Evolutionary conservation across 2,797 vertebrate genomes (phyloP), one percentile per base, ranked within the genome.

Genomic region (Carapus acus): DNA sequence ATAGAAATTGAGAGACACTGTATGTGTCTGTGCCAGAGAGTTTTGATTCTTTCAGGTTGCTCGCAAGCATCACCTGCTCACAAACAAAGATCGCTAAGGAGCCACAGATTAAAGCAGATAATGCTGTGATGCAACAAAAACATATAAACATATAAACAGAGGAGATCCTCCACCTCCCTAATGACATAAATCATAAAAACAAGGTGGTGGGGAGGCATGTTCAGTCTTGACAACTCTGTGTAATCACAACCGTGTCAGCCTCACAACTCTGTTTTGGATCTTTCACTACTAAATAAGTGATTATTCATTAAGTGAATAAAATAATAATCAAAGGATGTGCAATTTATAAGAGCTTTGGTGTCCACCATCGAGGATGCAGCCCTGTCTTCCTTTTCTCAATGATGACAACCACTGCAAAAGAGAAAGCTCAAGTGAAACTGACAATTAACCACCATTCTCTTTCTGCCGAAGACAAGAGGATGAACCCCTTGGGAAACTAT

Each of bases 381-480:
- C 15, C 7, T 22, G 18, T 6, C 18, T 38, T 31, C 54, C 15
- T 27, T 31, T 3, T 43, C 17, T 2, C 19, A 20, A 2, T 22
- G 19, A 42, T 50, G 13, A 15, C 37, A 33, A 16, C 7, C 40
- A 31, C 6, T 3, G 21, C 34, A 6, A 18, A 51, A 66, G 7
- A 41, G 23, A 14, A 7, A 22, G 34, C 21, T 19, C 15, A 47
- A 43, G 27, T 20, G 14, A 8, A 40, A 16, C n/a, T 54, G 17
- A 36, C 18, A 52, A 12, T 37, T 4, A 4, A 27, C 24, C 5
- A 4, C 24, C 5, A 27, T 4, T 9, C 24, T 21, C 34, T 60
- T 46, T 49, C 48, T 45, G 58, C 44, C 43, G 29, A 13, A 51
- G 16, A 15, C 36, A 24, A 4, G 24, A 9, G 24, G 9, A 27